These are phyloP conservation scores for Protonemura montana DNA, from an alignment of 2,888 invertebrate genomes.

Conservation along the genomic window DNA sequence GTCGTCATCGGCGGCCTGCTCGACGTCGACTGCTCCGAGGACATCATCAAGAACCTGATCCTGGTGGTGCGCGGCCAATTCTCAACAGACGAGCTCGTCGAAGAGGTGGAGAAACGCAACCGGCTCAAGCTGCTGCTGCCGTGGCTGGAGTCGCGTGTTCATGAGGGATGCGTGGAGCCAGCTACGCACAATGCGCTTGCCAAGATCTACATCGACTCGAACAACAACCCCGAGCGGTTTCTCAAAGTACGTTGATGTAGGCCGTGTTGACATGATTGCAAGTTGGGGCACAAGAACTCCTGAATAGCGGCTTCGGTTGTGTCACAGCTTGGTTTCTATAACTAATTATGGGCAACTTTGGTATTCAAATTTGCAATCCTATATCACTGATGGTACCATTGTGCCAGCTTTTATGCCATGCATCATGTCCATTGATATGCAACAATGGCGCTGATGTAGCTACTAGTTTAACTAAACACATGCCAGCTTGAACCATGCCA, in stretches of 20 bases:
- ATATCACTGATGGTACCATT: no score
- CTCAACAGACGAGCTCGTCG: conserved; percentile 97
- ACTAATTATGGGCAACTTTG: no score
- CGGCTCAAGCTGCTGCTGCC: conserved; percentile 92
- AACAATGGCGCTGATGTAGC: no score
- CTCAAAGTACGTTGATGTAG: conserved; percentile 65
- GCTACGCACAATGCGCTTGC: conserved; percentile 99
- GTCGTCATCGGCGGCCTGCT: conserved; percentile 97
- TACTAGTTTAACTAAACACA: no score
- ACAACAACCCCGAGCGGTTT: conserved; percentile 98
- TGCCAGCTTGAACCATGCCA: no score
- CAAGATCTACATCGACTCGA: conserved; percentile 99
- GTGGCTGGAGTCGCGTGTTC: conserved; percentile 97
- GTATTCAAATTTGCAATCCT: no score
- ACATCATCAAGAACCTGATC: conserved; percentile 98
- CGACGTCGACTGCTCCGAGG: conserved; percentile 98
- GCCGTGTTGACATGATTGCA: no score
- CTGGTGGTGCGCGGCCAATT: conserved; percentile 97
- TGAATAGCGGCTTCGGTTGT: no score
- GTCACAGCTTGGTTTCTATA: no score
- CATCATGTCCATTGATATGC: no score
- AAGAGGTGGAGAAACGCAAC: conserved; percentile 93
- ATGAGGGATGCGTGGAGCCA: conserved; percentile 96
- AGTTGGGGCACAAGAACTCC: no score
- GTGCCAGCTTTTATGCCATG: no score